These are phyloP conservation scores for Lasioglossum baleicum DNA, from an alignment of 1,140 invertebrate species.

Conservation along the genomic window DNA sequence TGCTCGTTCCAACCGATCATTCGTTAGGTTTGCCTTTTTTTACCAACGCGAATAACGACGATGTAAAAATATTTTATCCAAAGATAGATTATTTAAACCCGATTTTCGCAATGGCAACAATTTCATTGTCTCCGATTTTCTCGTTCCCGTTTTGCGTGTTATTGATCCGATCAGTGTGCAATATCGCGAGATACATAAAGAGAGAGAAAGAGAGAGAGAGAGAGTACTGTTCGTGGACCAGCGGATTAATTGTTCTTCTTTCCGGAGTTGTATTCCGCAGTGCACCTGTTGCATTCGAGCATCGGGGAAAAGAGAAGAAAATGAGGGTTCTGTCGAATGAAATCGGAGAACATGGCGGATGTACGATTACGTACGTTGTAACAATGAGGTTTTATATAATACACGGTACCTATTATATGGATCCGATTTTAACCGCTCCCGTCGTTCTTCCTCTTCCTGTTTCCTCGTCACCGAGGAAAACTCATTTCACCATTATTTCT, in stretches of 20 bases:
- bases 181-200: slow-evolving; percentile 14
- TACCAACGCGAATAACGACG: no score
- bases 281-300: slow-evolving; percentile 26
- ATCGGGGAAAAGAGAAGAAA: neutral
- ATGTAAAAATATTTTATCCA: no score
- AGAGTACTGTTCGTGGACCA: no score
- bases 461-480: no score
- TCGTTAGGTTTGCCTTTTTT: no score
- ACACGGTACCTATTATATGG: slow-evolving; percentile 39
- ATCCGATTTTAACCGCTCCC: neutral
- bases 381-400: slow-evolving; percentile 63
- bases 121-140: no score
- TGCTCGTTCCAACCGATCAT: no score
- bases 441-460: no score
- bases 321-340: neutral
- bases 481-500: no score
- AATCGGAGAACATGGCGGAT: slow-evolving; percentile 38
- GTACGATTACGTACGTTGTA: slow-evolving; percentile 61
- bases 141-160: neutral
- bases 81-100: no score
- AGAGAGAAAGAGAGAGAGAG: neutral
- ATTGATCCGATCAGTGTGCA: slow-evolving; percentile 32
- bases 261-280: neutral
- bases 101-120: no score
- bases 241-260: slow-evolving; percentile 9